Evolutionary conservation across 2,888 invertebrate species (phyloP).

Genomic region (Drosophila mettleri): DNA sequence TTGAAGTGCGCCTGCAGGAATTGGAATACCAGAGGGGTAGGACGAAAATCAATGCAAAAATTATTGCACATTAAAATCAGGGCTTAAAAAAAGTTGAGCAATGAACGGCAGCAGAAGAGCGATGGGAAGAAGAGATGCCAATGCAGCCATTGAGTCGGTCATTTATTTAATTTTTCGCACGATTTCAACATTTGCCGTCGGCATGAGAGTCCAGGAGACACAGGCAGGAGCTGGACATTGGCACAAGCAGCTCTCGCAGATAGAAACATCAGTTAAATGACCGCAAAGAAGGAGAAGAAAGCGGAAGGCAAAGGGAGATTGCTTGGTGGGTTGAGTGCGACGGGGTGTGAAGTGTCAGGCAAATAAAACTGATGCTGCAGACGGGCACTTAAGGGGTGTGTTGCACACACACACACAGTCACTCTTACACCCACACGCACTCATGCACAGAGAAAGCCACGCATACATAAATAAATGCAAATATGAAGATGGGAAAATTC

Average conservation of each 20-base stretch:
- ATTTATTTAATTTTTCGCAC: conserved; percentile 80
- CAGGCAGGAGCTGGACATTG: conserved; percentile 10
- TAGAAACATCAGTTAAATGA: conserved; percentile 77
- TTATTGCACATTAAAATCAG: conserved; percentile 64
- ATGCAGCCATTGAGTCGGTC: conserved; percentile 41
- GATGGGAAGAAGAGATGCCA: conserved; percentile 15
- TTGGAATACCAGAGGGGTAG: background rate
- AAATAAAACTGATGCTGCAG: conserved; percentile 53
- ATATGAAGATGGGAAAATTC: conserved; percentile 33
- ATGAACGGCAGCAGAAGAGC: background rate
- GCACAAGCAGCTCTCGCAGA: conserved; percentile 32
- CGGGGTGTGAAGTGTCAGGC: conserved; percentile 63
- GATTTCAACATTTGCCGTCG: conserved; percentile 69
- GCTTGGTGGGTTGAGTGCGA: conserved; percentile 34
- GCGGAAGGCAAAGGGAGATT: background rate
- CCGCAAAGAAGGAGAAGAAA: conserved; percentile 53
- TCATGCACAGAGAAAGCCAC: background rate
- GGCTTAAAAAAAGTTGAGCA: too few relatives aligned
- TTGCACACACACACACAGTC: conserved; percentile 23
- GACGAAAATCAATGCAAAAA: conserved; percentile 68
- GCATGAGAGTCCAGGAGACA: conserved; percentile 11
- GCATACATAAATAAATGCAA: conserved; percentile 25
- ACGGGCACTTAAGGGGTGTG: conserved; percentile 49
- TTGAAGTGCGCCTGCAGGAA: background rate
- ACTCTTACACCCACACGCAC: conserved; percentile 1